Conservation (phyloP, 1,140 invertebrate genomes). For the Sesamia nonagrioides region DNA sequence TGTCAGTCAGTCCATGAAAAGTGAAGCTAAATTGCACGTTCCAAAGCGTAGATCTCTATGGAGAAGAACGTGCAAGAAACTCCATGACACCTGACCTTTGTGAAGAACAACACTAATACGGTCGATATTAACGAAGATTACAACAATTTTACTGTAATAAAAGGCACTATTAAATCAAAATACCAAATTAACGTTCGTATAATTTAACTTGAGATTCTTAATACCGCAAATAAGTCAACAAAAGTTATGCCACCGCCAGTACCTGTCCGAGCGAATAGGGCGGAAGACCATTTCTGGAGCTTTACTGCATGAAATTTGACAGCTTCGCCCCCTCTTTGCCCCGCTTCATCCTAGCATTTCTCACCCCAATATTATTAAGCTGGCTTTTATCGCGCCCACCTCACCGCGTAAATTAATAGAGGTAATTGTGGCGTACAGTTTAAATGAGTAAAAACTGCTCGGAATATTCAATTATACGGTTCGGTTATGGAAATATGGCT, state of each 20-base stretch:
- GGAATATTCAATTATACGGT: constrained; percentile 49
- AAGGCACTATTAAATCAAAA: too few species aligned
- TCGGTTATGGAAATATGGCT: constrained; percentile 38
- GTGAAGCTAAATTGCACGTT: too few species aligned
- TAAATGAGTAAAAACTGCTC: constrained; percentile 67
- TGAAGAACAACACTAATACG: too few species aligned
- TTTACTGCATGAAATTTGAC: constrained; percentile 78
- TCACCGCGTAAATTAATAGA: constrained; percentile 71
- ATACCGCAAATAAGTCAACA: background rate
- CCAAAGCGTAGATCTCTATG: too few species aligned
- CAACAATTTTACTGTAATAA: too few species aligned
- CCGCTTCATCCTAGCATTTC: constrained; percentile 34
- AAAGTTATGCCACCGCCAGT: constrained; percentile 55
- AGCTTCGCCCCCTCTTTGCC: constrained; percentile 54
- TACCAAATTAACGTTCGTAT: too few species aligned
- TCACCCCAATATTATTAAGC: constrained; percentile 64
- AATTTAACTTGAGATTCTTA: too few species aligned
- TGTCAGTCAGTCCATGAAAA: too few species aligned
- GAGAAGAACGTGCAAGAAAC: too few species aligned
- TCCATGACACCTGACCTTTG: too few species aligned
- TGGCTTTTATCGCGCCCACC: constrained; percentile 69
- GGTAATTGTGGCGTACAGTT: constrained; percentile 65
- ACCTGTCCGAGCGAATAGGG: constrained; percentile 61
- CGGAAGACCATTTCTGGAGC: constrained; percentile 65
- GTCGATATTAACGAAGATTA: too few species aligned